phyloP scores from a whole-genome alignment of 2,113 vertebrate species.

The Scomber scombrus region DNA sequence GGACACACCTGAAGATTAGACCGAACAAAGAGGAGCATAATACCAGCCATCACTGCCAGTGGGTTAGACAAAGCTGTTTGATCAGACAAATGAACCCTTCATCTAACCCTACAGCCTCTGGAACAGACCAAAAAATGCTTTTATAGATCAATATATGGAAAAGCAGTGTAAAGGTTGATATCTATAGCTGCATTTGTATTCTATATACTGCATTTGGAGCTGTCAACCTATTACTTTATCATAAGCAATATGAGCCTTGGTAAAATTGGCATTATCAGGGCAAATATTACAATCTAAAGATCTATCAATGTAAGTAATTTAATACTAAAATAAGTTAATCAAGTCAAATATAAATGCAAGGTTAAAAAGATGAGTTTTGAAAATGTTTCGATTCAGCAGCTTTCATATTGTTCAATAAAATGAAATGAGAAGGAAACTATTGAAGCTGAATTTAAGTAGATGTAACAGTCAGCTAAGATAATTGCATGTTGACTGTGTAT shows the following conservation, averaged over 20 bases:
- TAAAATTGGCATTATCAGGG: neutral
- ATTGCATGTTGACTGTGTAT: neutral
- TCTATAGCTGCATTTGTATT: neutral
- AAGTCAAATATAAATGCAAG: too few relatives aligned
- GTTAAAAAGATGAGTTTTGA: too few relatives aligned
- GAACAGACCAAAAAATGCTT: neutral
- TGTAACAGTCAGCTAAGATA: neutral
- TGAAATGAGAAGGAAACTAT: too few relatives aligned
- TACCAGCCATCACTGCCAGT: slow-evolving; percentile 4
- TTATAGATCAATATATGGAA: slow-evolving; percentile 9
- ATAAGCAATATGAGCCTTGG: neutral
- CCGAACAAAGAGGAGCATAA: slow-evolving; percentile 30
- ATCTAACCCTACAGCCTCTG: slow-evolving; percentile 1
- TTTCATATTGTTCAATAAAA: too few relatives aligned
- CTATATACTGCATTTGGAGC: neutral
- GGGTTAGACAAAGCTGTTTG: slow-evolving; percentile 19
- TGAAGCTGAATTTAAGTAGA: neutral
- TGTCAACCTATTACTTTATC: too few relatives aligned
- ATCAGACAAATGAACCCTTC: slow-evolving; percentile 44
- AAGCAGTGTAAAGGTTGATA: neutral
- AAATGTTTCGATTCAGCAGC: too few relatives aligned
- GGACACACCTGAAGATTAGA: slow-evolving; percentile 6
- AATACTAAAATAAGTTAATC: too few relatives aligned
- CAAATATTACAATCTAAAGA: neutral
- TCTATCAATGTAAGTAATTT: too few relatives aligned